These are phyloP conservation scores for Chiridota heheva DNA, from an alignment of 35 echinoderm and acorn worm species.

Conservation along the genomic window DNA sequence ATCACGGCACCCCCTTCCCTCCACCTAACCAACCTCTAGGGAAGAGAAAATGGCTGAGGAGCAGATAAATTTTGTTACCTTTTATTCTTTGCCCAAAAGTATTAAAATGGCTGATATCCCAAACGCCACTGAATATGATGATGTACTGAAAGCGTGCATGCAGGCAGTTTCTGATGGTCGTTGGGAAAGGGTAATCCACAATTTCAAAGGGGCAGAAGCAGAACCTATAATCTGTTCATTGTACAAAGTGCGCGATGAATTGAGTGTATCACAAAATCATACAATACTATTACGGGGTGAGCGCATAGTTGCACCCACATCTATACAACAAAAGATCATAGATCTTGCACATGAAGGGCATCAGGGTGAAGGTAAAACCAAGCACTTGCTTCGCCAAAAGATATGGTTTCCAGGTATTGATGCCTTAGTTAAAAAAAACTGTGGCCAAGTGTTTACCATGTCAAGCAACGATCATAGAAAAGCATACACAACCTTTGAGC, in stretches of 20 bases:
- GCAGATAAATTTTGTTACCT: conserved; percentile 36
- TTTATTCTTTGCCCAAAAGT: conserved; percentile 46
- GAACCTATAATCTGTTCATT: conserved; percentile 15
- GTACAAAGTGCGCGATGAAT: conserved; percentile 20
- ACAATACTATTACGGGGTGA: conserved; percentile 23
- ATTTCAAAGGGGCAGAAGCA: not conserved
- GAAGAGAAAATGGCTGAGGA: conserved; percentile 63
- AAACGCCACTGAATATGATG: conserved; percentile 33
- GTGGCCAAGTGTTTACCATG: conserved; percentile 12
- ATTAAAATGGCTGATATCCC: conserved; percentile 24
- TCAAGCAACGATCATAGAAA: not conserved
- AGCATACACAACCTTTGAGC: conserved; percentile 7
- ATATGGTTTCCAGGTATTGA: conserved; percentile 77
- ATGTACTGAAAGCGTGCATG: conserved; percentile 21
- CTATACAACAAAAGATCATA: not conserved
- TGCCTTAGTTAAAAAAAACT: conserved; percentile 19
- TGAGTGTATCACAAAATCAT: not conserved
- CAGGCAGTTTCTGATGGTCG: not conserved
- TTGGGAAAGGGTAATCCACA: conserved; percentile 29
- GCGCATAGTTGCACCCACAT: conserved; percentile 8
- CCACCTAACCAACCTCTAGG: not conserved
- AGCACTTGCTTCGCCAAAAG: conserved; percentile 39
- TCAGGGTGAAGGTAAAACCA: conserved; percentile 63
- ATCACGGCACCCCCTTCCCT: conserved; percentile 36
- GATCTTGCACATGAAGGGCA: conserved; percentile 69